phyloP scores from a whole-genome alignment of 2,888 invertebrate genomes.

The Palloptera scutellata region DNA sequence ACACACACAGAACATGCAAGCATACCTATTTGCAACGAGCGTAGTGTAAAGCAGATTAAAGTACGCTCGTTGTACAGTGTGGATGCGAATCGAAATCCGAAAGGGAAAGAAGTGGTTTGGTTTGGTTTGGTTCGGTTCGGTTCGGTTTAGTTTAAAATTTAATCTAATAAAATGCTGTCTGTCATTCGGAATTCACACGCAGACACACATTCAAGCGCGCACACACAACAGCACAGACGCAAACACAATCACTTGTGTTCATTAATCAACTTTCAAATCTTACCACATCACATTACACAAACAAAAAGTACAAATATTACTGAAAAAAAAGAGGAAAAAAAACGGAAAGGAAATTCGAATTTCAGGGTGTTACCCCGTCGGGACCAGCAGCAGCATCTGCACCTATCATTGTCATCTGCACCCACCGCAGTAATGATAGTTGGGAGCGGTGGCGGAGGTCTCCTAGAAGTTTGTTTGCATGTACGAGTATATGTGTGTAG shows the following conservation, averaged over 20 bases:
- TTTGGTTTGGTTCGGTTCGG: constrained; percentile 19
- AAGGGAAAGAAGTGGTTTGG: background rate
- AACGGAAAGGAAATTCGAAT: no score
- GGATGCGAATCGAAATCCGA: background rate
- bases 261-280: constrained; percentile 58
- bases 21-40: no score
- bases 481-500: background rate
- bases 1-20: no score
- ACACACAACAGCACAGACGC: background rate
- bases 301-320: constrained; percentile 9
- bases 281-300: constrained; percentile 32
- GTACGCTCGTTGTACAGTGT: background rate
- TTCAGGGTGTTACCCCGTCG: no score
- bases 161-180: constrained; percentile 46
- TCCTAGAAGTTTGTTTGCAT: background rate
- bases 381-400: no score
- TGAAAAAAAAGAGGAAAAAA: background rate
- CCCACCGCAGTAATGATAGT: no score
- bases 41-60: no score
- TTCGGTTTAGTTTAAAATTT: constrained; percentile 30
- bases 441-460: no score
- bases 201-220: background rate
- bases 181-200: constrained; percentile 36
- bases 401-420: no score
- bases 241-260: constrained; percentile 41